Base-by-base conservation (phyloP, 2,888 invertebrate genomes). In the Ptychoptera contaminata region DNA sequence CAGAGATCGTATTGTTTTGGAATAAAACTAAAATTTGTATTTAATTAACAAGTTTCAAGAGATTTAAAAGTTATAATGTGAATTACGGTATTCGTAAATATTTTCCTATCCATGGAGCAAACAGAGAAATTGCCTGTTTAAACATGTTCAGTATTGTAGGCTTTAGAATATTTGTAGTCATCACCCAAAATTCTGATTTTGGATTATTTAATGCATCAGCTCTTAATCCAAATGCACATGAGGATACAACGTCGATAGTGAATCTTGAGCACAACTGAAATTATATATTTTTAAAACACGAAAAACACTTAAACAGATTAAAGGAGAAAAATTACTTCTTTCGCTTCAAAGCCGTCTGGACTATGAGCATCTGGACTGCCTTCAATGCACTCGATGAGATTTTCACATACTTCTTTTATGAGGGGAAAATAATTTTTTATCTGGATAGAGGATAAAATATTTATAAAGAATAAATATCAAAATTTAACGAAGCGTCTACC, bases 231-330 rank as follows among this genome's bases (percentile, higher is more conserved):
- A 71, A 72, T 2, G 69, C 71, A 23, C 67, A 63, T 1, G 69
- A 63, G 0, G 72, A 73, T 42, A 74, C 72, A 1, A 72, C 69
- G 51, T 73, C 72, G 47, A 68, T 71, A 1, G 69, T 58, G 47
- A 62, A 70, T n/a, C 70, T 59, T 2, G 66, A 62, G 2, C 64
- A 65, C 1, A 65, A 49, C 23, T 23, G 23, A 23, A 23, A 23
- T 23, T 23, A 23, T 23, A 5, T 23, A 7, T 23, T 23, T 23
- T 23, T 7, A 23, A 23, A 23, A 23, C 23, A 23, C 3, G 23
- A 7, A 23, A 23, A 23, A n/a, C n/a, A n/a, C n/a, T n/a, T n/a
- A n/a, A n/a, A n/a, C n/a, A n/a, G n/a, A n/a, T n/a, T 23, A 23
- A 23, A 23, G n/a, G n/a, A 23, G 7, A 23, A 23, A 23, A 23